phyloP scores from a whole-genome alignment of 2,888 invertebrate species.

The Aphidoletes aphidimyza region DNA sequence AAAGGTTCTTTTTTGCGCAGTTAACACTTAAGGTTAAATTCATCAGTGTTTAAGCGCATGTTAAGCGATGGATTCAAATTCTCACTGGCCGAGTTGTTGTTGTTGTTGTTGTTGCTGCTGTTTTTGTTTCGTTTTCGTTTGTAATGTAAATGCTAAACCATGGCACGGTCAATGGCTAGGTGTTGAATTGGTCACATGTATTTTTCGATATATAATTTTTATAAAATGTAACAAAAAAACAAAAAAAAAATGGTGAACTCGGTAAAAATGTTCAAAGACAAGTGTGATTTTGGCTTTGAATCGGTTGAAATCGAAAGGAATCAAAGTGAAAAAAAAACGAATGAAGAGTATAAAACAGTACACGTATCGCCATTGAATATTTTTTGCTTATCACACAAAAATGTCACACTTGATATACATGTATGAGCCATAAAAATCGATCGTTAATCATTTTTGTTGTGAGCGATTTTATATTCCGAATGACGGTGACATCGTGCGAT shows the following conservation, averaged over 20 bases:
- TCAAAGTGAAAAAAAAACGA: neutral
- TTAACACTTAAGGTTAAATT: conserved; percentile 36
- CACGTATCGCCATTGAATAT: neutral
- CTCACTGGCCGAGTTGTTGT: too few species aligned
- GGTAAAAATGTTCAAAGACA: conserved; percentile 22
- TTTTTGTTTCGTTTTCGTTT: neutral
- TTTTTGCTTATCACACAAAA: conserved; percentile 42
- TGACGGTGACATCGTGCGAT: too few species aligned
- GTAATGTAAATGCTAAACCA: neutral
- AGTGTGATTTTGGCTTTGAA: conserved; percentile 19
- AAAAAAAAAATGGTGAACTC: neutral
- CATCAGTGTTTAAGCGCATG: neutral
- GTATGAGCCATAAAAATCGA: neutral
- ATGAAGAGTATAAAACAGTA: neutral
- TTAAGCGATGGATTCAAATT: neutral
- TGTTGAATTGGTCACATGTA: conserved; percentile 3
- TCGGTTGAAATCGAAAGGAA: neutral
- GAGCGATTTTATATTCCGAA: neutral
- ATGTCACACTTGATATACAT: conserved; percentile 1
- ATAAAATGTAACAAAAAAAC: neutral
- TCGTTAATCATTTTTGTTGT: conserved; percentile 33
- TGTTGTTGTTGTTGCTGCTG: too few species aligned
- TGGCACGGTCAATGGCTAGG: neutral
- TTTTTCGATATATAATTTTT: neutral
- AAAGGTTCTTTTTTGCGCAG: conserved; percentile 19